Conservation (phyloP, 1,140 invertebrate genomes). For the Aphis gossypii region DNA sequence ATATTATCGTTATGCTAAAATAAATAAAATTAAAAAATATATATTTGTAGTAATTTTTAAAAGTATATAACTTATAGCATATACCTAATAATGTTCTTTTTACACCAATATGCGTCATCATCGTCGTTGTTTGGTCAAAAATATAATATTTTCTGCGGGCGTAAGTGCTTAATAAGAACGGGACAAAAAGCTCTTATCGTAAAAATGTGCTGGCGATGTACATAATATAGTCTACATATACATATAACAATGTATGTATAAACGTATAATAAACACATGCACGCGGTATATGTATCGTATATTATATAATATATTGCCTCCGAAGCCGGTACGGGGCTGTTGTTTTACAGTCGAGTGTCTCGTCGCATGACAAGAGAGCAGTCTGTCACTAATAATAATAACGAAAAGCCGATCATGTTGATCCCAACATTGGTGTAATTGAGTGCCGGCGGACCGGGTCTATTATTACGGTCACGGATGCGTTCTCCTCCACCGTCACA, state of each 20-base stretch:
- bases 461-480: conserved; percentile 58
- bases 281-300: background rate
- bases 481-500: background rate
- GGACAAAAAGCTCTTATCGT: background rate
- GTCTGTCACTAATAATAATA: conserved; percentile 56
- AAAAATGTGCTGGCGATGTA: background rate
- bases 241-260: background rate
- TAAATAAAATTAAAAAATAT: too few species aligned
- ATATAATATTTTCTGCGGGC: background rate
- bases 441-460: conserved; percentile 42
- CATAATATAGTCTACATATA: background rate
- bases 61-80: background rate
- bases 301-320: background rate
- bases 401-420: conserved; percentile 57
- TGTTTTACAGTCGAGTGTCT: conserved; percentile 37
- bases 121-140: background rate
- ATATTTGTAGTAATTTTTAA: background rate
- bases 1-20: too few species aligned
- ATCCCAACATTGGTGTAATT: conserved; percentile 56
- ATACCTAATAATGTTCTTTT: background rate
- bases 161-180: background rate
- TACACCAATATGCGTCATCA: background rate
- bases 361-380: conserved; percentile 44
- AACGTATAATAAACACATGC: background rate
- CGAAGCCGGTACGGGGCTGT: background rate